A percentile compares a stretch with the other conserved stretches of the same genome.
Conservation (phyloP, 1,140 invertebrate species). For the Drosophila parabipectinata region DNA sequence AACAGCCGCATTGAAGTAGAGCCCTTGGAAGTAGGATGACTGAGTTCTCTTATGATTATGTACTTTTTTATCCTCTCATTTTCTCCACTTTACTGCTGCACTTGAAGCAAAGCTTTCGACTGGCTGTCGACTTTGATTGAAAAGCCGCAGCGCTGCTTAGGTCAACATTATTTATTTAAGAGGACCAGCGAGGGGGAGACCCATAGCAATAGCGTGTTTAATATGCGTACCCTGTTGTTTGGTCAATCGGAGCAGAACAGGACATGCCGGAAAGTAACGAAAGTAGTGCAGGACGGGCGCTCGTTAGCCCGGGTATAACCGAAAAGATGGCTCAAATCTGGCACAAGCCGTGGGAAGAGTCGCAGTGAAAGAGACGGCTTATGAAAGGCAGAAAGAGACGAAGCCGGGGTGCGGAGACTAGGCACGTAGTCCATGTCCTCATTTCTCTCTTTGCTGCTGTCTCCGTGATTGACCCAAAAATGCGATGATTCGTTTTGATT, state of each 20-base stretch:
- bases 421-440: conserved; percentile 65
- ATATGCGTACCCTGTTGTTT: conserved; percentile 75
- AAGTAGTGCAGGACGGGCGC: conserved; percentile 49
- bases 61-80: conserved; percentile 26
- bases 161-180: conserved; percentile 77
- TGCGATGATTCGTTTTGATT: conserved; percentile 78
- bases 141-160: conserved; percentile 67
- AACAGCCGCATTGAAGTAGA: conserved; percentile 38
- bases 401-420: background rate
- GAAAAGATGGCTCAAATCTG: conserved; percentile 52
- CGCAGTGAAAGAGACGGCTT: conserved; percentile 3
- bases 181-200: background rate
- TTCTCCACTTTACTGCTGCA: conserved; percentile 16
- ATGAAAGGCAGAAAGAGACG: background rate
- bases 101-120: conserved; percentile 28
- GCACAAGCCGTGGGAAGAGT: conserved; percentile 32
- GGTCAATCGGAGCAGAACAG: conserved; percentile 76
- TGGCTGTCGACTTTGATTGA: conserved; percentile 53
- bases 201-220: conserved; percentile 42
- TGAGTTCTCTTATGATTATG: conserved; percentile 28
- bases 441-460: conserved; percentile 16
- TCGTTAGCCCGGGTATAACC: conserved; percentile 55
- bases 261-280: conserved; percentile 44
- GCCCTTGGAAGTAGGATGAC: background rate
- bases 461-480: conserved; percentile 76